Evolutionary conservation across 1,140 invertebrate genomes (phyloP), one percentile per base, ranked within the genome.

Genomic region (Drosophila nikananu): DNA sequence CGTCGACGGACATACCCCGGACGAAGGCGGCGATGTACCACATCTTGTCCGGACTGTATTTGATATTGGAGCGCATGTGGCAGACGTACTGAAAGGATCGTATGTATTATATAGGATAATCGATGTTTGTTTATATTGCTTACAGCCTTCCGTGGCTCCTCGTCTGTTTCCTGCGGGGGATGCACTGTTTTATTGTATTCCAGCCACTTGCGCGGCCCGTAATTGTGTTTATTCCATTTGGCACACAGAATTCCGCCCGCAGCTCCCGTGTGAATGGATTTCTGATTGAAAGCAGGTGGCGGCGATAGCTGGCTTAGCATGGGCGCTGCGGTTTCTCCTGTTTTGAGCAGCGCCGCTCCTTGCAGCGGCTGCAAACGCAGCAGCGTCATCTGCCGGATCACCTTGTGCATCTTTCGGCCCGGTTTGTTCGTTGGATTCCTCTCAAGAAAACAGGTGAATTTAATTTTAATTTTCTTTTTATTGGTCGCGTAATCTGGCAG

Each of bases 1-100:
- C 98, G 94, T 99, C 98, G 1, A 99, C 95, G 25, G 96, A 94
- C 97, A 99, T 97, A 12, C 98, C 98, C 82, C 98, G 94, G 9
- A 99, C 95, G 81, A 98, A 95, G 80, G 93, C 94, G 4, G 98
- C 97, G 39, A 98, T 95, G 82, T 98, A 99, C 97, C 97, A 98
- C 95, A 99, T 95, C 91, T 98, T 99, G 79, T 97, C 96, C 1
- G 96, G 96, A 86, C 96, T 97, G 86, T 98, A 98, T 94, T 98
- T 98, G 52, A 99, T 95, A 87, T 98, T 97, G 37, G 93, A 93
- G 83, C 96, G 96, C 93, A 95, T 94, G 93, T 98, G 97, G 77
- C 97, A 98, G 1, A 98, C 95, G 94, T 95, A 98, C 97, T 98
- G 90, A 96, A 96, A 51, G 9, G 54, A 73, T 62, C 9, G 15